Percentiles rank a stretch among this genome's conserved stretches.
Evolutionary conservation across 2,113 vertebrate genomes (phyloP).

Genomic region (Engystomops pustulosus): DNA sequence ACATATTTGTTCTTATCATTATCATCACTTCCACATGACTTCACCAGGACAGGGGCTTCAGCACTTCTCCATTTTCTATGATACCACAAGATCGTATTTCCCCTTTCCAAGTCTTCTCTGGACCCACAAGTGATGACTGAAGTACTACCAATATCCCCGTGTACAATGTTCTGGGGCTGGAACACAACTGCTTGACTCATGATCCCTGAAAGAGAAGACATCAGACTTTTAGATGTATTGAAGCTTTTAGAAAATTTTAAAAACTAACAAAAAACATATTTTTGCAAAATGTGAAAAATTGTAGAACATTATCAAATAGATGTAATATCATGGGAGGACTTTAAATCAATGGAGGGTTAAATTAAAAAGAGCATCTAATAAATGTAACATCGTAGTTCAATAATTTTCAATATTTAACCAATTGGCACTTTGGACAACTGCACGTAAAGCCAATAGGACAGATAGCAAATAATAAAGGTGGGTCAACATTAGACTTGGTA

Average conservation of each 20-base stretch:
- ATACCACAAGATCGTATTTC: neutral
- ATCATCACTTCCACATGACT: neutral
- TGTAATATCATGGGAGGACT: too few relatives aligned
- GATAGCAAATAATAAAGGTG: too few relatives aligned
- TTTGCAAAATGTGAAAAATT: too few relatives aligned
- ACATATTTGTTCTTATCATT: neutral
- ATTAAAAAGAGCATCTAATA: too few relatives aligned
- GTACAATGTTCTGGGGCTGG: neutral
- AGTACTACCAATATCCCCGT: neutral
- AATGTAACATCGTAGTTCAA: too few relatives aligned
- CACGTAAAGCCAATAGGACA: too few relatives aligned
- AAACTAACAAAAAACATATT: too few relatives aligned
- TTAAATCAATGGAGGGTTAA: too few relatives aligned
- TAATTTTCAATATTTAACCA: too few relatives aligned
- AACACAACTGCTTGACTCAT: neutral
- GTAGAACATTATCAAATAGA: too few relatives aligned
- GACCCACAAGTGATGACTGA: neutral
- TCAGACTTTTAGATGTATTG: neutral
- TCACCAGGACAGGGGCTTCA: neutral
- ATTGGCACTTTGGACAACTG: too few relatives aligned
- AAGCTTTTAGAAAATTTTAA: neutral
- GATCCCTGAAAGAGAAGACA: neutral
- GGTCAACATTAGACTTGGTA: too few relatives aligned
- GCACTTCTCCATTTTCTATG: neutral
- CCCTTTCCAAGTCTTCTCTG: neutral